Percentiles rank a stretch among this genome's conserved stretches.
Evolutionary conservation across 2,888 invertebrate species (phyloP).

Genomic region (Labia minor): DNA sequence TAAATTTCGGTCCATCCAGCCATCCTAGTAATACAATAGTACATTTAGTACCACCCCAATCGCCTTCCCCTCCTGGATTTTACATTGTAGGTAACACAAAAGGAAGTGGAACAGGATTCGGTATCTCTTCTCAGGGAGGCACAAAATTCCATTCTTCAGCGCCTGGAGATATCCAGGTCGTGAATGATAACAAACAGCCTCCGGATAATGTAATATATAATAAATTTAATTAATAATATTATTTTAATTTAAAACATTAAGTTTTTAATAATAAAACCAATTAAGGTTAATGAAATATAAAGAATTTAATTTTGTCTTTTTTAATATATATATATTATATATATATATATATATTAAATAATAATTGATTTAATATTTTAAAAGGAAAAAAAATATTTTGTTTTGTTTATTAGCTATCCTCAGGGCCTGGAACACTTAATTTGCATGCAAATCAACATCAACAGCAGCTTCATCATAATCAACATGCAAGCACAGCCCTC

Average conservation of each 20-base stretch:
- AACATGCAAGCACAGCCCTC: background rate
- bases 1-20: background rate
- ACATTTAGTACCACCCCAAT: background rate
- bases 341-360: too few species aligned
- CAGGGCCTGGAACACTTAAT: background rate
- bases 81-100: background rate
- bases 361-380: too few species aligned
- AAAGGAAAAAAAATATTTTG: background rate
- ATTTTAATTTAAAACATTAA: too few species aligned
- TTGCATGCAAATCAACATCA: background rate
- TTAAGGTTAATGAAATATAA: too few species aligned
- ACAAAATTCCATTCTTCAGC: background rate
- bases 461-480: background rate
- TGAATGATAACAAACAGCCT: background rate
- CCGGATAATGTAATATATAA: background rate
- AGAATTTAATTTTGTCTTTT: too few species aligned
- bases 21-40: background rate
- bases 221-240: too few species aligned
- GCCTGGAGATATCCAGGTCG: background rate
- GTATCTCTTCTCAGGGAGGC: background rate
- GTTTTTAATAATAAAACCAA: too few species aligned
- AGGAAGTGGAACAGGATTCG: background rate
- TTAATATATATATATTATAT: too few species aligned
- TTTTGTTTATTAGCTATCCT: background rate
- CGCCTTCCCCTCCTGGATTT: background rate